Evolutionary conservation across 2,797 vertebrate species (phyloP).

Genomic region (Tapirus indicus): DNA sequence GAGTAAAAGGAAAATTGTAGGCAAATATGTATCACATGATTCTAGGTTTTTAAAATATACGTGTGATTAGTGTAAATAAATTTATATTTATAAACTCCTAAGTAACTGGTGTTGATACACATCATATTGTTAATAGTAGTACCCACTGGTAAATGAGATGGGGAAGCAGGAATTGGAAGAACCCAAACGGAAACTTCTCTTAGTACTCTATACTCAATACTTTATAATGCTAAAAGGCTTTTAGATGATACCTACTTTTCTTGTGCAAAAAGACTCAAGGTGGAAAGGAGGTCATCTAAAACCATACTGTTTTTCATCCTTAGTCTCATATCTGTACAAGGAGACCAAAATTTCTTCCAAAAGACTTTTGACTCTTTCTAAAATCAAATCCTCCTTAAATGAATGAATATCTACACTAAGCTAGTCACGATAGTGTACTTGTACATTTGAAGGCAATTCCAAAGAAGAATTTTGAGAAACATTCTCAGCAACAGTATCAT

Average conservation of each 20-base stretch:
- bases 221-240: neutral
- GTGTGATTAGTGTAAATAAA: neutral
- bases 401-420: neutral
- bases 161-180: neutral
- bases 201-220: neutral
- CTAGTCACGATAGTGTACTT: neutral
- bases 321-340: neutral
- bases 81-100: neutral
- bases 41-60: neutral
- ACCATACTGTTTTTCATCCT: neutral
- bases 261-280: neutral
- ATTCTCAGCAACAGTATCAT: neutral
- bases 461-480: constrained; percentile 22
- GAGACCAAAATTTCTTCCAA: constrained; percentile 46
- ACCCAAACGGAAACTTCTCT: neutral
- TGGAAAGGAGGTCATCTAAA: neutral
- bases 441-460: constrained; percentile 16
- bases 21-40: neutral
- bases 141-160: neutral
- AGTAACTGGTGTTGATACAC: neutral
- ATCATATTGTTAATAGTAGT: neutral
- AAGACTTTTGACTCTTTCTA: constrained; percentile 15
- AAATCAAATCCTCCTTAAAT: constrained; percentile 10
- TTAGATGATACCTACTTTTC: neutral
- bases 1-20: constrained; percentile 48